Evolutionary conservation across 2,113 vertebrate genomes (phyloP).

Genomic region (Uria lomvia): DNA sequence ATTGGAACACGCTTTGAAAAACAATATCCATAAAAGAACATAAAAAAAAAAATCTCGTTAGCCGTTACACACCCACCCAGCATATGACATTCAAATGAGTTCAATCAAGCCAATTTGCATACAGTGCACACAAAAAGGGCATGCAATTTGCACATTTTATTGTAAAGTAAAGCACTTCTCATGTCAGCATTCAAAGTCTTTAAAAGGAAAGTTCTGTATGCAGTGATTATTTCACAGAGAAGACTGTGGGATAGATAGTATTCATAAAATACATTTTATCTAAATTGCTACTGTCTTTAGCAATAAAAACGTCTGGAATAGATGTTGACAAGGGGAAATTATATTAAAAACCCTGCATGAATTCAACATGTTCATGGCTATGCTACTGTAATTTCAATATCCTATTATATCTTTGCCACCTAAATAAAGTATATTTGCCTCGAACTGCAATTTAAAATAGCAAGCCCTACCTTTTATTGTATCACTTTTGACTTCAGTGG

Average conservation of each 20-base stretch:
- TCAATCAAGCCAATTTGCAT: slow-evolving; percentile 16
- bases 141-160: slow-evolving; percentile 16
- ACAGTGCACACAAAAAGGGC: not conserved
- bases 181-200: slow-evolving; percentile 27
- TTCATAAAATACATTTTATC: slow-evolving; percentile 62
- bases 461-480: not conserved
- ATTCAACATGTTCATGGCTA: slow-evolving; percentile 1
- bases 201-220: slow-evolving; percentile 29
- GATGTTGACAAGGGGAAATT: slow-evolving; percentile 47
- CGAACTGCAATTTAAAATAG: not conserved
- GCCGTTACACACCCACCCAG: not conserved
- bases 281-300: slow-evolving; percentile 48
- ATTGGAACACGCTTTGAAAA: not conserved
- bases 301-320: slow-evolving; percentile 31
- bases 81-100: not conserved
- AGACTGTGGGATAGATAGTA: slow-evolving; percentile 15
- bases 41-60: not conserved
- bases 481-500: not conserved
- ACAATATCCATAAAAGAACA: not conserved
- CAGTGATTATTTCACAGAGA: not conserved
- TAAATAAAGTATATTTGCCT: not conserved
- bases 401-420: not conserved
- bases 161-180: slow-evolving; percentile 33
- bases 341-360: slow-evolving; percentile 41
- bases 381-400: slow-evolving; percentile 30